Percentiles rank a stretch among this genome's conserved stretches.
Evolutionary conservation across 2,797 vertebrate genomes (phyloP).

Genomic region (Cossypha niveicapilla): DNA sequence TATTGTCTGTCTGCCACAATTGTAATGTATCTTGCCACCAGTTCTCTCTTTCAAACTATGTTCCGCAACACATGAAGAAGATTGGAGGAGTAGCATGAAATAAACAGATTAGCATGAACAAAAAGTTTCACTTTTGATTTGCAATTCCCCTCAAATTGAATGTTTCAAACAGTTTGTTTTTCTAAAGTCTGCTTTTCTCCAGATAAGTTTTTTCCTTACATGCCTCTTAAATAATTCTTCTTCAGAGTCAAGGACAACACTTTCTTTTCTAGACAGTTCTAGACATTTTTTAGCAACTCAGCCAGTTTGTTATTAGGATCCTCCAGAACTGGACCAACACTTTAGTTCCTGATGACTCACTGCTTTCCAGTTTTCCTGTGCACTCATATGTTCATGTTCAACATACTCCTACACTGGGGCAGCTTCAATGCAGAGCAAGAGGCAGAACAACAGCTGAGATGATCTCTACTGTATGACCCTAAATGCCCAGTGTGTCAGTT

Average conservation of each 20-base stretch:
- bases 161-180: not conserved
- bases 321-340: not conserved
- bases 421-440: not conserved
- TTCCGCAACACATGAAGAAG: not conserved
- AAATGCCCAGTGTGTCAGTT: not conserved
- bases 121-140: not conserved
- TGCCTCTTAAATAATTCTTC: not conserved
- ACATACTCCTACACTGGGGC: not conserved
- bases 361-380: not conserved
- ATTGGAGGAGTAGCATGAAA: not conserved
- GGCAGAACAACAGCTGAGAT: not conserved
- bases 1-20: not conserved
- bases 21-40: not conserved
- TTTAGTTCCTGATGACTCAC: not conserved
- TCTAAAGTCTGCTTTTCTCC: not conserved
- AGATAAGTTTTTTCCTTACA: not conserved
- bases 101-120: not conserved
- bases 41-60: not conserved
- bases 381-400: not conserved
- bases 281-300: not conserved
- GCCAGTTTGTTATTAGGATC: not conserved
- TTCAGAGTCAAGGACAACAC: not conserved
- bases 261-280: not conserved
- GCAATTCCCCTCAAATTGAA: not conserved
- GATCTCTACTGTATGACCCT: not conserved